Percentiles rank a stretch among this genome's conserved stretches.
Evolutionary conservation across 2,797 vertebrate genomes (phyloP).

Genomic region (Coregonus sp.): DNA sequence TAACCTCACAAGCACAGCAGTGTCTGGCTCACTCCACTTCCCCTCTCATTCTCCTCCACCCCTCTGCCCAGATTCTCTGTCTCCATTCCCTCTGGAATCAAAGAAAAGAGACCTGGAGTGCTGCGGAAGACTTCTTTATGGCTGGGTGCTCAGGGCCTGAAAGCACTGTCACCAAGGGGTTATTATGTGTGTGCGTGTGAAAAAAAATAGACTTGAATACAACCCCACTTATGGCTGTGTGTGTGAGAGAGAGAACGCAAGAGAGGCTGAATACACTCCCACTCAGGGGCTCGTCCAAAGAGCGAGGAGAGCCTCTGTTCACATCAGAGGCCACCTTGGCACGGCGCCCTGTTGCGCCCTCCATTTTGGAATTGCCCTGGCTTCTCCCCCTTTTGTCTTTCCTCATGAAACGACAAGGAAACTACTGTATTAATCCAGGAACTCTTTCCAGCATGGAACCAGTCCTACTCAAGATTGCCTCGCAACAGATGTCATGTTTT

Average conservation of each 20-base stretch:
- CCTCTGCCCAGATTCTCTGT: background rate
- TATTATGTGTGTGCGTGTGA: background rate
- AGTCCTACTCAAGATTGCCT: background rate
- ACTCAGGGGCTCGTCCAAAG: background rate
- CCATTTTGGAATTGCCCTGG: background rate
- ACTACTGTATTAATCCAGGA: constrained; percentile 15
- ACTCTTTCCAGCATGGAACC: background rate
- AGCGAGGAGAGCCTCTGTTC: background rate
- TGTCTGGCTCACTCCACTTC: background rate
- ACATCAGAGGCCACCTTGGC: constrained; percentile 6
- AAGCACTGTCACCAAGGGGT: background rate
- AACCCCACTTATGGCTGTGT: background rate
- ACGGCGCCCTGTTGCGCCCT: background rate
- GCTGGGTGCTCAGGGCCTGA: background rate
- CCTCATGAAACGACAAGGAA: constrained; percentile 27
- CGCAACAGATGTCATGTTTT: background rate
- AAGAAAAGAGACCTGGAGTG: background rate
- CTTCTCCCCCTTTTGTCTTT: constrained; percentile 13
- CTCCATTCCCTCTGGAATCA: background rate
- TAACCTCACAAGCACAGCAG: background rate
- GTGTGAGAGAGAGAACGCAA: background rate
- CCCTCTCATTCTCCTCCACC: background rate
- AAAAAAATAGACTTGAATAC: background rate
- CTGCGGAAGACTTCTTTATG: background rate
- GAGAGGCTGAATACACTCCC: background rate